These are phyloP conservation scores for Cephus nigrinus DNA, from an alignment of 2,888 invertebrate species.

Conservation along the genomic window DNA sequence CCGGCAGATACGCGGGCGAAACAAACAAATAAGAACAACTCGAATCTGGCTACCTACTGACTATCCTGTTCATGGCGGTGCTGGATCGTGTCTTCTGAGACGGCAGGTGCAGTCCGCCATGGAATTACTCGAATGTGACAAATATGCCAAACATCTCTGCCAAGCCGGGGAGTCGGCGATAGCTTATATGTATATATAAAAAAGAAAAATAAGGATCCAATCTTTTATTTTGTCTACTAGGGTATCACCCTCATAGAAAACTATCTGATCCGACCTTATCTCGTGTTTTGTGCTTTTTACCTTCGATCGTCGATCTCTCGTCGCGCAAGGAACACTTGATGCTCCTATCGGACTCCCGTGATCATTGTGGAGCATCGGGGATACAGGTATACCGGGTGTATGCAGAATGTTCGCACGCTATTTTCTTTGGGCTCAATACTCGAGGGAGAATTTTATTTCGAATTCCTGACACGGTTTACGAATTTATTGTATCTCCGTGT, in stretches of 20 bases:
- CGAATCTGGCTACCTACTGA: slow-evolving; percentile 38
- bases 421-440: background rate
- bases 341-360: background rate
- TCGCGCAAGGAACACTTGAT: background rate
- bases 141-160: slow-evolving; percentile 56
- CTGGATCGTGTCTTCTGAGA: slow-evolving; percentile 7
- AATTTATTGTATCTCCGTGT: background rate
- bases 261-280: background rate
- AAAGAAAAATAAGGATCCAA: background rate
- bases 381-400: background rate
- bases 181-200: background rate
- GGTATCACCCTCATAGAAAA: background rate
- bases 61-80: slow-evolving; percentile 3
- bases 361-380: background rate
- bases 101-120: slow-evolving; percentile 54
- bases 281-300: background rate
- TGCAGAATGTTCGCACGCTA: background rate
- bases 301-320: background rate
- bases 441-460: background rate
- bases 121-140: slow-evolving; percentile 63
- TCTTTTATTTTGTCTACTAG: background rate
- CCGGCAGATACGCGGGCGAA: slow-evolving; percentile 54
- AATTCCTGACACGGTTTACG: background rate
- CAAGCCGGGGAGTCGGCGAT: slow-evolving; percentile 2
- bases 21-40: slow-evolving; percentile 57